A percentile compares a stretch with the other conserved stretches of the same genome.
These are phyloP conservation scores for Rugalucina vietnamica DNA, from an alignment of 2,888 invertebrate genomes.

Conservation along the genomic window DNA sequence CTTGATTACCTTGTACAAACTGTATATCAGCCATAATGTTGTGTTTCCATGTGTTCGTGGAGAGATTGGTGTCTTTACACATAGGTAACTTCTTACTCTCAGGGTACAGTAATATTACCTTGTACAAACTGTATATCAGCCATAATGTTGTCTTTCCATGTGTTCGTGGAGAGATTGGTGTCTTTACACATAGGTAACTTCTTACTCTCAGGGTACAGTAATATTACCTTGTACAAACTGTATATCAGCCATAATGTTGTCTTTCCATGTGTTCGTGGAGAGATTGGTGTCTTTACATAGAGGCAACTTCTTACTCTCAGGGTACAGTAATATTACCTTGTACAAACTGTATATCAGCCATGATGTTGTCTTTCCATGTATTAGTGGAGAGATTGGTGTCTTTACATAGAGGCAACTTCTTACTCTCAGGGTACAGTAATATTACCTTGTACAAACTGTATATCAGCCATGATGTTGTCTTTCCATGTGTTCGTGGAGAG, in stretches of 20 bases:
- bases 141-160: conserved; percentile 73
- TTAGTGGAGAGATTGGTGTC: conserved; percentile 63
- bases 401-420: conserved; percentile 42
- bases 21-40: conserved; percentile 68
- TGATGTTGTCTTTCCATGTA: conserved; percentile 72
- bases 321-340: conserved; percentile 71
- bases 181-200: conserved; percentile 50
- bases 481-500: conserved; percentile 70
- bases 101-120: conserved; percentile 69
- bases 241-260: conserved; percentile 68
- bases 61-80: conserved; percentile 62
- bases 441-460: conserved; percentile 69
- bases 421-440: conserved; percentile 55
- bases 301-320: conserved; percentile 23
- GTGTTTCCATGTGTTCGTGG: conserved; percentile 70
- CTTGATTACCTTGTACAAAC: conserved; percentile 70
- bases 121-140: conserved; percentile 68
- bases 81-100: conserved; percentile 19
- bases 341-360: conserved; percentile 67
- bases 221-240: conserved; percentile 70
- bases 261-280: conserved; percentile 70
- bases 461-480: conserved; percentile 69
- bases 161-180: conserved; percentile 61
- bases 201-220: conserved; percentile 53
- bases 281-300: conserved; percentile 59